These are phyloP conservation scores for Plestiodon gilberti DNA, from an alignment of 2,113 vertebrate species.

Conservation along the genomic window DNA sequence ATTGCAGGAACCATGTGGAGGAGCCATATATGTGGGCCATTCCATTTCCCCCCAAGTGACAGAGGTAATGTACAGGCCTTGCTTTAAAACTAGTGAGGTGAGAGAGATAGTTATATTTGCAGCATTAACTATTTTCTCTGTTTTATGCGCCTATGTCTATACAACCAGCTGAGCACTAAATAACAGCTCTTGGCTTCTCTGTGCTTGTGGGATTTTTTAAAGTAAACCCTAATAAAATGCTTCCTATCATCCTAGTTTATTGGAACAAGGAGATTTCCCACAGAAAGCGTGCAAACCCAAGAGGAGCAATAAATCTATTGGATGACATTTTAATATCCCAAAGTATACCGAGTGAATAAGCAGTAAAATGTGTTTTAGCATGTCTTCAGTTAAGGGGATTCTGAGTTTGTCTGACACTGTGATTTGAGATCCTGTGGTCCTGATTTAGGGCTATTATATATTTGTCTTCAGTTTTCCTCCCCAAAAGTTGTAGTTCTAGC, in stretches of 20 bases:
- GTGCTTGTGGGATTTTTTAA: constrained; percentile 71
- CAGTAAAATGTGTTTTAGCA: constrained; percentile 63
- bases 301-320: constrained; percentile 55
- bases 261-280: constrained; percentile 69
- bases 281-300: constrained; percentile 74
- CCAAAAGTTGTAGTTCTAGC: constrained; percentile 50
- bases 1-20: background rate
- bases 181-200: constrained; percentile 58
- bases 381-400: constrained; percentile 56
- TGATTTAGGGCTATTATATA: constrained; percentile 48
- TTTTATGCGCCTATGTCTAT: constrained; percentile 60
- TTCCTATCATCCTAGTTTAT: constrained; percentile 72
- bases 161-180: constrained; percentile 67
- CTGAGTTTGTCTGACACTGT: constrained; percentile 47
- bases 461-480: constrained; percentile 60
- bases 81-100: background rate
- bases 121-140: constrained; percentile 46
- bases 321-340: constrained; percentile 52
- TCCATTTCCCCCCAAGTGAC: background rate
- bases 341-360: constrained; percentile 38
- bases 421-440: constrained; percentile 59
- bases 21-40: background rate
- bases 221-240: constrained; percentile 77
- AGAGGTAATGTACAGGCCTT: constrained; percentile 2
- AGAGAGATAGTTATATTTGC: background rate